phyloP scores from a whole-genome alignment of 1,140 invertebrate genomes.

The Drosophila sucinea region DNA sequence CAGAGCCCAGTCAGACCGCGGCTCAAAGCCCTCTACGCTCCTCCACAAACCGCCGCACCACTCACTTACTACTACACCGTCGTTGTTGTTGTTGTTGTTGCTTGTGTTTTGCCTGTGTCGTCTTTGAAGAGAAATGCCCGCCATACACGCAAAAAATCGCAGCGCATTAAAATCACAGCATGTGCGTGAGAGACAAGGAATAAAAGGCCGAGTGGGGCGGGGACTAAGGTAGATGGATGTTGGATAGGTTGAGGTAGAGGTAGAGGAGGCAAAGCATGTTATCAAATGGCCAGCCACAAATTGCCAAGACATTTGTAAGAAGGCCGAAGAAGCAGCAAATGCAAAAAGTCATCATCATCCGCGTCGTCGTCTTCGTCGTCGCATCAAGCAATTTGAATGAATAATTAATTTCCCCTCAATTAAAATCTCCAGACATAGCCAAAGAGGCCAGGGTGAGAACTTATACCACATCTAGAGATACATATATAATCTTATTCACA shows the following conservation, averaged over 20 bases:
- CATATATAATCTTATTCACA: background rate
- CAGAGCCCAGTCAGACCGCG: conserved; percentile 27
- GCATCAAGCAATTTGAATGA: conserved; percentile 77
- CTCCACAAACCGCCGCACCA: background rate
- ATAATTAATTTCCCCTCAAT: conserved; percentile 80
- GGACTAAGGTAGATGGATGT: background rate
- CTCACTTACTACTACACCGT: background rate
- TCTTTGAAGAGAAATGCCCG: conserved; percentile 62
- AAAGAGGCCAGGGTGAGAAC: conserved; percentile 33
- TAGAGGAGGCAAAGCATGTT: conserved; percentile 48
- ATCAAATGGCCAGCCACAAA: conserved; percentile 66
- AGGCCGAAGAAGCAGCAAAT: conserved; percentile 2
- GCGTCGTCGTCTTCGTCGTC: conserved; percentile 16
- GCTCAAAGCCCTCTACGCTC: background rate
- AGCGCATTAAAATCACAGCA: conserved; percentile 72
- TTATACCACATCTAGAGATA: background rate
- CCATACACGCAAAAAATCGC: conserved; percentile 77
- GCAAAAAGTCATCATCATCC: conserved; percentile 32
- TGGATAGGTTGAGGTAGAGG: background rate
- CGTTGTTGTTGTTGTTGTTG: background rate
- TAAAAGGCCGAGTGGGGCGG: background rate
- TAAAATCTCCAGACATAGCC: conserved; percentile 37
- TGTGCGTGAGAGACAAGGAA: conserved; percentile 59
- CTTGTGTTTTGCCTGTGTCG: conserved; percentile 52
- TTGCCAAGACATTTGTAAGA: conserved; percentile 29